Conservation (phyloP, 2,797 vertebrate species). For the Steatocranus sp. region DNA sequence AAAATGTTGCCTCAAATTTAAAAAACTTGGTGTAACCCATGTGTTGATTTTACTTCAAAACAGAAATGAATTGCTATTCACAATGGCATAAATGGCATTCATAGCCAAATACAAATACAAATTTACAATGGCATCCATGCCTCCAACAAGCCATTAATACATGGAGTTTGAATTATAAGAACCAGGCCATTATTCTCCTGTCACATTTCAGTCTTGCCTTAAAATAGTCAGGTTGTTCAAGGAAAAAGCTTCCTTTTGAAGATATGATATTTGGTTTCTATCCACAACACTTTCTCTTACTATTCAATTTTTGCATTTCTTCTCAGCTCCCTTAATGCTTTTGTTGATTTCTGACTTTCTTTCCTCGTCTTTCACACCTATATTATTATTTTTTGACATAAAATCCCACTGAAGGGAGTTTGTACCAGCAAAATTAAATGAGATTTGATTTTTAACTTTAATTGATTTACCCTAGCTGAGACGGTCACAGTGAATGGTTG, state of each 20-base stretch:
- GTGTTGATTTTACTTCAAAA: background rate
- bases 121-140: background rate
- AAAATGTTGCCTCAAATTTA: background rate
- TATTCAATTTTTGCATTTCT: background rate
- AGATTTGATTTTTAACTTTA: conserved; percentile 58
- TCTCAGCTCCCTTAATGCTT: background rate
- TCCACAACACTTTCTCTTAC: background rate
- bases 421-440: conserved; percentile 35
- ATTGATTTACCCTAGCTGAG: conserved; percentile 54
- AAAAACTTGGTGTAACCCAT: background rate
- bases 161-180: background rate
- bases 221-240: background rate
- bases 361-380: background rate
- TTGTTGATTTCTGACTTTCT: background rate
- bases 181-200: background rate
- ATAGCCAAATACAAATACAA: background rate
- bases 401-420: background rate
- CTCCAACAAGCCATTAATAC: background rate
- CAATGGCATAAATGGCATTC: background rate
- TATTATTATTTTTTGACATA: conserved; percentile 9
- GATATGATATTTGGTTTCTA: background rate
- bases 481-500: conserved; percentile 36
- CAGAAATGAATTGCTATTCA: background rate
- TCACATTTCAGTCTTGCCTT: background rate
- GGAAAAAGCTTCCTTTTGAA: background rate